phyloP scores from a whole-genome alignment of 1,140 invertebrate species.

The Streblospio benedicti region DNA sequence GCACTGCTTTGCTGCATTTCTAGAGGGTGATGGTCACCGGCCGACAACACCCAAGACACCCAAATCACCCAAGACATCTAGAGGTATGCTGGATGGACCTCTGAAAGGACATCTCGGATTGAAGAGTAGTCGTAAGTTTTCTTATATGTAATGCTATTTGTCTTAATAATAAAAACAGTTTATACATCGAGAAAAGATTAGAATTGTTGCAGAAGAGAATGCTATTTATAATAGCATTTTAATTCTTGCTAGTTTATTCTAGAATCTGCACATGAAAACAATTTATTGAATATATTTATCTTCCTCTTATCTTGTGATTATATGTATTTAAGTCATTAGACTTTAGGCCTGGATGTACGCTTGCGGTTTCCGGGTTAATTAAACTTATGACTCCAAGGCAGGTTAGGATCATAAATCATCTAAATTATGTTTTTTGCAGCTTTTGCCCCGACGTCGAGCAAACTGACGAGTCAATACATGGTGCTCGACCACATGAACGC shows the following conservation, averaged over 20 bases:
- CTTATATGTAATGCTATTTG: neutral
- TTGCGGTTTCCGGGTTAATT: neutral
- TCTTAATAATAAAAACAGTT: too few species aligned
- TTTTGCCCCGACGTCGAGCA: constrained; percentile 35
- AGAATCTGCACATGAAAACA: neutral
- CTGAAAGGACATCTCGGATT: constrained; percentile 14
- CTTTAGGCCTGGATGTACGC: too few species aligned
- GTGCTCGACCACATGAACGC: constrained; percentile 43
- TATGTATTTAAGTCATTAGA: neutral
- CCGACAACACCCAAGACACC: neutral
- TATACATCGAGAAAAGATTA: neutral
- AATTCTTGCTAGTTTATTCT: neutral
- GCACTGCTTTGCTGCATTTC: too few species aligned
- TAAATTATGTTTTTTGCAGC: constrained; percentile 27
- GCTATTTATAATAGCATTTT: too few species aligned
- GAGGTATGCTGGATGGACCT: constrained; percentile 1
- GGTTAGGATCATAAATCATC: neutral
- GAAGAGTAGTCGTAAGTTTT: constrained; percentile 17
- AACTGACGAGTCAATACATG: constrained; percentile 37
- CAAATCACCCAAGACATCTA: neutral
- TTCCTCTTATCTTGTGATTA: neutral
- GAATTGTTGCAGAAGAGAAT: too few species aligned
- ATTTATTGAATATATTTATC: neutral
- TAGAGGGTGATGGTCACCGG: neutral
- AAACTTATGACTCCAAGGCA: neutral